Evolutionary conservation across 2,113 vertebrate species (phyloP).

Genomic region (Pontoporia blainvillei): DNA sequence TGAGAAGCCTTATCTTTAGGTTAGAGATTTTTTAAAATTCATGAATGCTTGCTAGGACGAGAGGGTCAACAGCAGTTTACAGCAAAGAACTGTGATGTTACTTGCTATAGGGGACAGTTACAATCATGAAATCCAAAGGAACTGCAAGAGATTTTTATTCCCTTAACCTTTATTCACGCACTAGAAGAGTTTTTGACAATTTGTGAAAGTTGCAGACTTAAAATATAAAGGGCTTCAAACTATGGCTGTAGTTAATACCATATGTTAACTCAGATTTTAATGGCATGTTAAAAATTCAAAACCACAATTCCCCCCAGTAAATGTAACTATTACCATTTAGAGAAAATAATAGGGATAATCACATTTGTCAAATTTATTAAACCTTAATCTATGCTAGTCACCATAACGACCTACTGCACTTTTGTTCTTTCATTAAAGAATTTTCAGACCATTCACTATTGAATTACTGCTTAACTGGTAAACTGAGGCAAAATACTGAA

Average conservation of each 20-base stretch:
- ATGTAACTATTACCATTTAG: slow-evolving; percentile 31
- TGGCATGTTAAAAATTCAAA: slow-evolving; percentile 53
- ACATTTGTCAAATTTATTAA: slow-evolving; percentile 54
- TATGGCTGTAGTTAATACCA: slow-evolving; percentile 34
- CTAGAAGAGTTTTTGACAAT: not conserved
- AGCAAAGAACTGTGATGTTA: not conserved
- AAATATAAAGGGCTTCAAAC: slow-evolving; percentile 46
- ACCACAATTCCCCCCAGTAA: slow-evolving; percentile 49
- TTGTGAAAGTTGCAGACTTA: slow-evolving; percentile 20
- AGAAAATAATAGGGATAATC: slow-evolving; percentile 44
- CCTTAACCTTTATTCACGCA: slow-evolving; percentile 22
- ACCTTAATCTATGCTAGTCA: slow-evolving; percentile 13
- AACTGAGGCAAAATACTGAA: slow-evolving; percentile 54
- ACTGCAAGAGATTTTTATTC: slow-evolving; percentile 20
- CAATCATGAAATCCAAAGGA: not conserved
- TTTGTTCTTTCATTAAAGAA: slow-evolving; percentile 41
- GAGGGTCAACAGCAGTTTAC: not conserved
- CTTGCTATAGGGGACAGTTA: not conserved
- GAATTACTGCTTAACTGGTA: slow-evolving; percentile 46
- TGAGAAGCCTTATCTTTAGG: not conserved
- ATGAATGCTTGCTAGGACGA: not conserved
- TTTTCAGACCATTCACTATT: not conserved
- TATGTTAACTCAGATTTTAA: slow-evolving; percentile 60
- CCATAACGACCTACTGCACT: not conserved
- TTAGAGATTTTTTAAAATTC: slow-evolving; percentile 31